Conservation (phyloP, 2,797 vertebrate genomes). For the Phyllotis vaccarum region DNA sequence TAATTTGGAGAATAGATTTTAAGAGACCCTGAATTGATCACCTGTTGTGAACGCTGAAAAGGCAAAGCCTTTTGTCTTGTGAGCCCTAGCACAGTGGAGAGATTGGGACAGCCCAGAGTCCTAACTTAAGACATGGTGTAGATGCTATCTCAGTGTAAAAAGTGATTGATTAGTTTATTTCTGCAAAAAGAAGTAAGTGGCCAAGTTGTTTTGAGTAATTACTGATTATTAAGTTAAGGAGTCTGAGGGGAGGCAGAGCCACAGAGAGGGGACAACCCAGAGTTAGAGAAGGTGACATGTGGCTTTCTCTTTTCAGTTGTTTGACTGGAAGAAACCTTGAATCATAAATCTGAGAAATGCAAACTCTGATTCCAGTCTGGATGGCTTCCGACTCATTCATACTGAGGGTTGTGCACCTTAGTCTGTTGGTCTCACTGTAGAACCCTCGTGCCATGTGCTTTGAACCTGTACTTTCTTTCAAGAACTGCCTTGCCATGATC, state of each 20-base stretch:
- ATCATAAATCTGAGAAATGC: slow-evolving; percentile 38
- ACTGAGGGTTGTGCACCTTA: background rate
- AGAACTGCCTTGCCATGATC: background rate
- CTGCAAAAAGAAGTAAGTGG: slow-evolving; percentile 49
- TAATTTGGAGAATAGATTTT: slow-evolving; percentile 43
- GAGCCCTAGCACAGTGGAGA: background rate
- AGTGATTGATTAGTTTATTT: slow-evolving; percentile 21
- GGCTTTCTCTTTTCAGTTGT: background rate
- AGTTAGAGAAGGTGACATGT: background rate
- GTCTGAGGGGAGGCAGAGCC: background rate
- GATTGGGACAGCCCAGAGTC: background rate
- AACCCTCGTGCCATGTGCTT: background rate
- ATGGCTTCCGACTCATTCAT: background rate
- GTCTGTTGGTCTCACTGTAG: background rate
- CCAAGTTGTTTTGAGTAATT: slow-evolving; percentile 38
- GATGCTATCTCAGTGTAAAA: background rate
- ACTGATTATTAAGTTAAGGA: slow-evolving; percentile 61
- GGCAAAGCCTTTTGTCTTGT: background rate
- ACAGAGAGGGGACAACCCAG: background rate
- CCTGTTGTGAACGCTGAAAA: background rate
- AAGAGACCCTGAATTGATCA: background rate
- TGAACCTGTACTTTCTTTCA: background rate
- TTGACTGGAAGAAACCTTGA: slow-evolving; percentile 6
- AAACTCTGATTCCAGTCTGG: slow-evolving; percentile 1
- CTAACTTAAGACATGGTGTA: background rate